Evolutionary conservation across 2,888 invertebrate genomes (phyloP).

Genomic region (Argyra leucocephala): DNA sequence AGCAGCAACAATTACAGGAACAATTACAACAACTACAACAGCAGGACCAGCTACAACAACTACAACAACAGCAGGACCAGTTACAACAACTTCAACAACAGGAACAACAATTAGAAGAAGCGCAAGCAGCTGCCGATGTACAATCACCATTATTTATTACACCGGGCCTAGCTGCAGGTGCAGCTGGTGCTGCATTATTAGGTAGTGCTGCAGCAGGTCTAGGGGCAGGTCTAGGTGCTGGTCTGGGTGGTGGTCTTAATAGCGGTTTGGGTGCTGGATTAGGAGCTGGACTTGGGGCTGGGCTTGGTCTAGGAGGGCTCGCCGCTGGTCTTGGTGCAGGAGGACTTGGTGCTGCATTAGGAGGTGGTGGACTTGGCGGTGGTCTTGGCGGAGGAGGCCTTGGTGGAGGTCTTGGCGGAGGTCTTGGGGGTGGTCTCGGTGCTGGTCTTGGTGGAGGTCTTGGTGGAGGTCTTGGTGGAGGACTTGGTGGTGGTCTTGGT

Average conservation of each 20-base stretch:
- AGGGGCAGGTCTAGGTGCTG: background rate
- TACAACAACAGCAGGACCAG: background rate
- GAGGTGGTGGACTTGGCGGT: constrained; percentile 9
- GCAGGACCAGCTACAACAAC: background rate
- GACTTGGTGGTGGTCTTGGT: constrained; percentile 15
- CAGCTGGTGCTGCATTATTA: background rate
- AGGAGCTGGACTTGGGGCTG: constrained; percentile 11
- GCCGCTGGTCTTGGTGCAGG: constrained; percentile 10
- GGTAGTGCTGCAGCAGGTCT: background rate
- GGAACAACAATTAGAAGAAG: background rate
- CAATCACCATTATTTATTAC: background rate
- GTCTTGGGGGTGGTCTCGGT: constrained; percentile 2
- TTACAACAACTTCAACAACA: background rate
- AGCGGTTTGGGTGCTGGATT: constrained; percentile 7
- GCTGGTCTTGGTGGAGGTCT: constrained; percentile 2
- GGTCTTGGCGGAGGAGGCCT: constrained; percentile 10
- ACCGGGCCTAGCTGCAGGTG: background rate
- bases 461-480: constrained; percentile 14
- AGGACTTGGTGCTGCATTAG: constrained; percentile 13
- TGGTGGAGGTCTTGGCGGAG: constrained; percentile 11
- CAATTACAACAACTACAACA: background rate
- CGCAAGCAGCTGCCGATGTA: background rate
- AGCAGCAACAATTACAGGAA: background rate
- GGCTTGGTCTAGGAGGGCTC: background rate
- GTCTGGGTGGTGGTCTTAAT: constrained; percentile 12